Evolutionary conservation across 53 echinoderm and acorn worm genomes (phyloP), one percentile per base, ranked within the genome.

Genomic region (Henricia sp.): DNA sequence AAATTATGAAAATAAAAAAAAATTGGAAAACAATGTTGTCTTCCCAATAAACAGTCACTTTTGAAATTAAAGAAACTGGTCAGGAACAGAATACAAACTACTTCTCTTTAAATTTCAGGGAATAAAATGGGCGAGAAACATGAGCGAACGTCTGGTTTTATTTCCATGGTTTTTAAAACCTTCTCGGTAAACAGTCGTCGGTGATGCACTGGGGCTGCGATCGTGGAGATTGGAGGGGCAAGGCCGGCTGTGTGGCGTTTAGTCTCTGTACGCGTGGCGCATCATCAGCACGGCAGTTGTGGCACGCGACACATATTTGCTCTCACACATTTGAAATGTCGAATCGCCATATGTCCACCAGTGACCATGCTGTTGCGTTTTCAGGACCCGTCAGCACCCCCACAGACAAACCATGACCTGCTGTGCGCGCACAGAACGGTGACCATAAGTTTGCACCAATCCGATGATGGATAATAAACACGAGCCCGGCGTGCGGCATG

Each of bases 261-360:
- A 73, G 73, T 24, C n/a, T 35, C 25, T n/a, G 66, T 17, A 25
- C 72, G 85, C 74, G 85, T 73, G 74, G 37, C 74, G 64, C 36
- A 63, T 85, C 58, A 73, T 64, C 62, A 36, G 51, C 19, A 36
- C 72, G 83, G 83, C 82, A 70, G 62, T 57, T 48, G 10, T 48
- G 72, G 82, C 88, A 65, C 83, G 73, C 82, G 63, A 42, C 72
- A n/a, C 11, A 50, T 83, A 41, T 71, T 74, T 83, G 74, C 71
- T 42, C 72, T 54, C 73, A 67, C 65, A 86, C 76, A 86, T 67
- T 76, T 76, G 67, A 52, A 76, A 76, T 67, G 67, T 73, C 74
- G 19, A 35, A 53, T 30, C 42, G 86, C 86, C 86, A 86, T 86
- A 86, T 86, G 86, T 52, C 86, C 51, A 86, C 86, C 86, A 86